Percentiles rank a stretch among this genome's conserved stretches.
phyloP scores from a whole-genome alignment of 2,888 invertebrate species.

The Philopedon plagiatum region DNA sequence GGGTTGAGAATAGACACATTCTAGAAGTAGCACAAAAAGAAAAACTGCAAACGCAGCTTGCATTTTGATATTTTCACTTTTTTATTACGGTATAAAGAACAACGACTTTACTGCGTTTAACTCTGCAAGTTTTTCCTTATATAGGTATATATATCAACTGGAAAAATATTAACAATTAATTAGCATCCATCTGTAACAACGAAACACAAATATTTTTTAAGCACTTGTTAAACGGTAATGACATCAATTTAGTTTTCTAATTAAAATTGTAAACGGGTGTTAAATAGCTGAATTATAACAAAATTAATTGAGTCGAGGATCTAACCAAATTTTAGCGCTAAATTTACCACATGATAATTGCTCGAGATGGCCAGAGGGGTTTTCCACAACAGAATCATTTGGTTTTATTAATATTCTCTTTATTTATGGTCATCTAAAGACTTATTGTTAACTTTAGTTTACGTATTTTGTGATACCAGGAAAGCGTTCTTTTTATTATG shows the following conservation, averaged over 20 bases:
- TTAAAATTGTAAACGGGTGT: background rate
- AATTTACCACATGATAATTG: background rate
- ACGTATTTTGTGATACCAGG: background rate
- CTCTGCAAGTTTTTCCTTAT: background rate
- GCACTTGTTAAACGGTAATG: constrained; percentile 1
- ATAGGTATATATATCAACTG: background rate
- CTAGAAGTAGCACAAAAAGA: constrained; percentile 11
- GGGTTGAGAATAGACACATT: constrained; percentile 18
- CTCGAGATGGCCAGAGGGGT: background rate
- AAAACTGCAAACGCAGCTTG: constrained; percentile 42
- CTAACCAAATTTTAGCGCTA: constrained; percentile 14
- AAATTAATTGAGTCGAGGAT: constrained; percentile 3
- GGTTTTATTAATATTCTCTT: background rate
- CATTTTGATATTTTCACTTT: constrained; percentile 28
- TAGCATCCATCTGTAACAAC: background rate
- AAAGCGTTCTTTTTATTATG: too few species aligned
- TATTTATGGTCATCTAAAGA: background rate
- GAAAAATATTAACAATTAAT: constrained; percentile 5
- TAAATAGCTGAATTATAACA: background rate
- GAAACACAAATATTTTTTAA: constrained; percentile 14
- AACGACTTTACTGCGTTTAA: background rate
- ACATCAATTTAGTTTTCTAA: constrained; percentile 18
- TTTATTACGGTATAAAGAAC: background rate
- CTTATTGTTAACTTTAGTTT: background rate
- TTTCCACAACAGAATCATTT: background rate